Conservation (phyloP, 2,113 vertebrate species). For the Saimiri boliviensis region DNA sequence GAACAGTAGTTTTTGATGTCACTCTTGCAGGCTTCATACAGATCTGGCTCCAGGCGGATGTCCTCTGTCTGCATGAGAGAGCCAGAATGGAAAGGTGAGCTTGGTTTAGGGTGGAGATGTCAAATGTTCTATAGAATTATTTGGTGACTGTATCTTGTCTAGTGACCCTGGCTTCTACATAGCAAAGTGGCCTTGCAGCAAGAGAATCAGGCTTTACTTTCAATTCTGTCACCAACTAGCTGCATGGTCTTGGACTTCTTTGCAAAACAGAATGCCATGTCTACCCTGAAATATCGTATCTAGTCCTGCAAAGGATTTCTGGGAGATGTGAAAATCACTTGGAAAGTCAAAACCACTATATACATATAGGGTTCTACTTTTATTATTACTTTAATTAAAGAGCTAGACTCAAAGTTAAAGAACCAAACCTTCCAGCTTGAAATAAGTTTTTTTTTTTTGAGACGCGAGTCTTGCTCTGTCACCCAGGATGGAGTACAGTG, state of each 20-base stretch:
- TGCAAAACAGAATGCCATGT: neutral
- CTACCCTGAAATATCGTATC: neutral
- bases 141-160: neutral
- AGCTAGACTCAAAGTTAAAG: neutral
- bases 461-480: too few species aligned
- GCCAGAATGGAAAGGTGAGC: neutral
- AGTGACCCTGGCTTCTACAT: neutral
- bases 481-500: too few species aligned
- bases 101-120: neutral
- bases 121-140: neutral
- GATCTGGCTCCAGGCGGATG: slow-evolving; percentile 96
- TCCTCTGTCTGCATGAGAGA: slow-evolving; percentile 91
- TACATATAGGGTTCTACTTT: neutral
- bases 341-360: neutral
- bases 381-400: neutral
- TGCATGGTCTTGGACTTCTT: neutral
- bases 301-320: neutral
- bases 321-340: neutral
- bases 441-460: neutral
- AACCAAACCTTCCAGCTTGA: neutral
- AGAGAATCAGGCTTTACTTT: neutral
- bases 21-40: slow-evolving; percentile 93
- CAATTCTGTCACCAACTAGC: neutral
- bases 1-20: slow-evolving; percentile 94
- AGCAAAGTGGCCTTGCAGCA: neutral